Base-by-base conservation (phyloP, 92 coral and sea anemone genomes). In the Porites cylindrica region DNA sequence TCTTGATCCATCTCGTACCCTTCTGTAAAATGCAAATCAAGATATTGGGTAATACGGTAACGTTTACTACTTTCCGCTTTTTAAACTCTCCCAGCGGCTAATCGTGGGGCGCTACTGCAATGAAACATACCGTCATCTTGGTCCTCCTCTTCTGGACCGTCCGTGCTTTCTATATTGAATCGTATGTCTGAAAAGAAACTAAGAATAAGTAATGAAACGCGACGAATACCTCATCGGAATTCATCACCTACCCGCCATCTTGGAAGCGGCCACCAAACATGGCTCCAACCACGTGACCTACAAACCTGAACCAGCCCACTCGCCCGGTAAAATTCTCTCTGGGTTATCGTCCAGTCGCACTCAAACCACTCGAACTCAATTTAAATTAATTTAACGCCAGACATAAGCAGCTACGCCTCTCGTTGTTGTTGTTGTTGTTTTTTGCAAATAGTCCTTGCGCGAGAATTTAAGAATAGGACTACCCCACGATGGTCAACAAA, bases 191-290 rank as follows among this genome's bases (percentile, higher is more conserved):
- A 85, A 91, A 84, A 81, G 86, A 86, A 86, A 70, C 53, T 8
- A 53, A 75, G 86, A 76, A 70, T 65, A 62, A 71, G 88, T 75
- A 66, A 82, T 77, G 94, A 79, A 84, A 82, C 81, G 72, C 83
- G 85, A 72, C 84, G 88, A 77, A 66, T 78, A 90, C 85, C 79
- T 89, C 91, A 87, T 86, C 75, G 85, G 88, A 88, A 82, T 83
- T 90, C 88, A 85, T 65, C 73, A 97, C 99, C 90, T 95, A 97
- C 99, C 99, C 99, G 99, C 99, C 99, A 97, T 97, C 95, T 97
- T 97, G 98, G 94, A 95, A 92, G 92, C 91, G 90, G 86, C 92
- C 68, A 77, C 79, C 89, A 90, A 94, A 96, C 98, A 90, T 93
- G 99, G 93, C 89, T 91, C 91, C 93, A 87, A 81, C 91, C 95